Evolutionary conservation across 2,888 invertebrate genomes (phyloP).

Genomic region (Brassicogethes aeneus): DNA sequence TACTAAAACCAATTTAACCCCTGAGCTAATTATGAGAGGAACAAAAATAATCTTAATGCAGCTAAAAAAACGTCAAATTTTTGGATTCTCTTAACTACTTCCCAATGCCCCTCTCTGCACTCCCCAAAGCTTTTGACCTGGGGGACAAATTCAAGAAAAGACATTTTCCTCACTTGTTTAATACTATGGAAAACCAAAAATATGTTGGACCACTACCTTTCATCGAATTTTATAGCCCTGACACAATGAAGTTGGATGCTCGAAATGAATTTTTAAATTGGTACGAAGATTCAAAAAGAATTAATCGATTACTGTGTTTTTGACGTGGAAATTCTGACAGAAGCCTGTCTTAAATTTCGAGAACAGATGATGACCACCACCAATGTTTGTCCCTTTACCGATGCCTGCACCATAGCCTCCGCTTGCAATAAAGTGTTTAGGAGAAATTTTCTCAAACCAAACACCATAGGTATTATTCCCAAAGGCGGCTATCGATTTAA

Average conservation of each 20-base stretch:
- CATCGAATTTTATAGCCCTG: too few relatives aligned
- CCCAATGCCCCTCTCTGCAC: slow-evolving; percentile 14
- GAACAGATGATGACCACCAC: slow-evolving; percentile 16
- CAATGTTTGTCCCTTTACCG: slow-evolving; percentile 20
- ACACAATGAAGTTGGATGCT: slow-evolving; percentile 7
- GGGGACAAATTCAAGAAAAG: slow-evolving; percentile 13
- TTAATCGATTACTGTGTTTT: too few relatives aligned
- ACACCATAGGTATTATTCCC: too few relatives aligned
- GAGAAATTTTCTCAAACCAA: too few relatives aligned
- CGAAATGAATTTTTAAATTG: slow-evolving; percentile 11
- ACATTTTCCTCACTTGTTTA: slow-evolving; percentile 20
- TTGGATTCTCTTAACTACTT: too few relatives aligned
- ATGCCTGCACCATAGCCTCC: slow-evolving; percentile 19
- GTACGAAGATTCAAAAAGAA: slow-evolving; percentile 19
- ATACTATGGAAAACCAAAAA: slow-evolving; percentile 10
- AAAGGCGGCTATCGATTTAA: too few relatives aligned
- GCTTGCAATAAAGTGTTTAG: too few relatives aligned
- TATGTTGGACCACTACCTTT: slow-evolving; percentile 12
- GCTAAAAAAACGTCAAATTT: too few relatives aligned
- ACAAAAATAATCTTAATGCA: too few relatives aligned
- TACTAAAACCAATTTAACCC: slow-evolving; percentile 8
- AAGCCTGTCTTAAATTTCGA: too few relatives aligned
- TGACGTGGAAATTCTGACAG: too few relatives aligned
- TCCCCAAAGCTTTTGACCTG: slow-evolving; percentile 16
- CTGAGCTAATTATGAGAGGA: slow-evolving; percentile 10